Evolutionary conservation across 1,140 invertebrate species (phyloP).

Genomic region (Phthorimaea operculella): DNA sequence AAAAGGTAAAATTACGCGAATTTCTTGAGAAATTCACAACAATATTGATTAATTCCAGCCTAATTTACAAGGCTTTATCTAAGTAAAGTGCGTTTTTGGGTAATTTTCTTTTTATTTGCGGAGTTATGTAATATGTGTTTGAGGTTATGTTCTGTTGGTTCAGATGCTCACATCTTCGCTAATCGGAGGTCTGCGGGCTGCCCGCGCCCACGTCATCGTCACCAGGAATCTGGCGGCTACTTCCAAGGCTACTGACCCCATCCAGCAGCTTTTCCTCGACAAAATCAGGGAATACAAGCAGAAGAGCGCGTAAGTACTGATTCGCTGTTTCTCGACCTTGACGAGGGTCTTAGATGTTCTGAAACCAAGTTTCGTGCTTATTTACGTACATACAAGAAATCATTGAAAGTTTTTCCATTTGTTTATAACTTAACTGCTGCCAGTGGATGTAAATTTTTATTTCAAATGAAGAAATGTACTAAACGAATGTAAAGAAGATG

Average conservation of each 20-base stretch:
- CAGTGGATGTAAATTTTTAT: too few relatives aligned
- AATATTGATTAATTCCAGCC: too few relatives aligned
- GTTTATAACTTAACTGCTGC: too few relatives aligned
- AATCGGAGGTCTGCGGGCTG: slow-evolving; percentile 43
- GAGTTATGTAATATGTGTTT: slow-evolving; percentile 53
- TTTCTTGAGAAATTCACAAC: too few relatives aligned
- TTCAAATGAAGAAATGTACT: too few relatives aligned
- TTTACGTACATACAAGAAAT: too few relatives aligned
- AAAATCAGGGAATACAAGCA: slow-evolving; percentile 92
- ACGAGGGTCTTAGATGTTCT: neutral
- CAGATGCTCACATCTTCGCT: slow-evolving; percentile 61
- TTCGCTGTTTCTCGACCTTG: neutral
- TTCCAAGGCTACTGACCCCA: slow-evolving; percentile 84
- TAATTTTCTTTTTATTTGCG: slow-evolving; percentile 6
- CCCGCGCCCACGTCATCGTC: slow-evolving; percentile 49
- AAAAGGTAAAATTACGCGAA: neutral
- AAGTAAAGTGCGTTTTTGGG: neutral
- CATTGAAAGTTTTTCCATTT: too few relatives aligned
- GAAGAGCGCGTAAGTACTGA: slow-evolving; percentile 53
- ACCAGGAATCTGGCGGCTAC: slow-evolving; percentile 76
- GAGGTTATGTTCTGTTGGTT: slow-evolving; percentile 48
- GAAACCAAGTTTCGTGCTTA: neutral
- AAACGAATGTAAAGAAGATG: too few relatives aligned
- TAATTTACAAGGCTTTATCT: slow-evolving; percentile 1
- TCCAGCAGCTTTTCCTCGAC: slow-evolving; percentile 93